Percentiles rank a stretch among this genome's conserved stretches.
phyloP scores from a whole-genome alignment of 2,797 vertebrate species.

The Melanotaenia maccullochi region DNA sequence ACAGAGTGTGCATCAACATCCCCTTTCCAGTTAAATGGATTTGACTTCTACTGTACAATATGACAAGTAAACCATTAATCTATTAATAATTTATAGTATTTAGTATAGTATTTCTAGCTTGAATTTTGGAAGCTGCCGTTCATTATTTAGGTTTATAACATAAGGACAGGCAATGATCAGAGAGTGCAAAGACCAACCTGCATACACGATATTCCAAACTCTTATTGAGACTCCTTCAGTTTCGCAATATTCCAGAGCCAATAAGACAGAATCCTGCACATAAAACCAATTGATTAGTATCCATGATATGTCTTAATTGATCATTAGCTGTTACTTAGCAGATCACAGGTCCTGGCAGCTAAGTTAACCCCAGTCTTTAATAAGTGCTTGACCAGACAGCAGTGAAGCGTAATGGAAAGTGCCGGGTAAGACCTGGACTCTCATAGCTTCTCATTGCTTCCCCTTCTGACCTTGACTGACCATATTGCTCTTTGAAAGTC shows the following conservation, averaged over 20 bases:
- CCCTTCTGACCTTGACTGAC: conserved; percentile 80
- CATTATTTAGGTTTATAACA: neutral
- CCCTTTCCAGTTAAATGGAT: conserved; percentile 24
- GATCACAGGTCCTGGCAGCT: conserved; percentile 79
- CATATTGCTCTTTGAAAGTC: conserved; percentile 78
- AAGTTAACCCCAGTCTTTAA: conserved; percentile 79
- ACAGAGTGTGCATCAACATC: conserved; percentile 54
- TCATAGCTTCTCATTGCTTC: conserved; percentile 59
- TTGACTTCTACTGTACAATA: conserved; percentile 17
- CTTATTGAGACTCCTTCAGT: conserved; percentile 31
- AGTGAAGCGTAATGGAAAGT: conserved; percentile 71
- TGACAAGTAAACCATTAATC: conserved; percentile 3
- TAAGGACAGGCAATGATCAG: conserved; percentile 38
- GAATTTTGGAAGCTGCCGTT: conserved; percentile 18
- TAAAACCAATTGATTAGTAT: conserved; percentile 82
- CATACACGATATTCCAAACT: conserved; percentile 23
- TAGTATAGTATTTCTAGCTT: neutral
- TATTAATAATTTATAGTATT: conserved; percentile 2
- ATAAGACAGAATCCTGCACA: conserved; percentile 50
- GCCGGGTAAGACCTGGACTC: conserved; percentile 58
- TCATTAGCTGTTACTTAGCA: conserved; percentile 79
- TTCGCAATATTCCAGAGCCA: conserved; percentile 41
- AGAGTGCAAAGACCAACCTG: conserved; percentile 28
- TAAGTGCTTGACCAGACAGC: conserved; percentile 72
- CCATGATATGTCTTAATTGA: conserved; percentile 82